These are phyloP conservation scores for Tachypleus tridentatus DNA, from an alignment of 1,140 invertebrate species.

Conservation along the genomic window DNA sequence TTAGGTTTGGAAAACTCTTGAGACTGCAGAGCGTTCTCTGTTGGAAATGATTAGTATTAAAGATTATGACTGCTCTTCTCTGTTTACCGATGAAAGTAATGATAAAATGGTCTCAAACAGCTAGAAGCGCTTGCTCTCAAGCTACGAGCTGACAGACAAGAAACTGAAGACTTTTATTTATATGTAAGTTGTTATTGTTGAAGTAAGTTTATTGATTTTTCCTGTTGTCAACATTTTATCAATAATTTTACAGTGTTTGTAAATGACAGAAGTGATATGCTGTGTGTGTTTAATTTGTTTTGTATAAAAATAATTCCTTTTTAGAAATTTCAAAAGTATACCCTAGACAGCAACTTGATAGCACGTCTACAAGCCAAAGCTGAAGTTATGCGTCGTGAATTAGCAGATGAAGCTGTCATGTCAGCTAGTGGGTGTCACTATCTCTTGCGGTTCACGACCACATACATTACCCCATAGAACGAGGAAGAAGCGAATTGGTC, in stretches of 20 bases:
- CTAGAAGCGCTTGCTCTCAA: conserved; percentile 50
- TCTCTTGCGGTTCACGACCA: conserved; percentile 9
- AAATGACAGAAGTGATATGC: too few relatives aligned
- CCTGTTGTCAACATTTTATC: too few relatives aligned
- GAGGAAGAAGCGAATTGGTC: conserved; percentile 56
- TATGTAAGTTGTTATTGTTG: conserved; percentile 40
- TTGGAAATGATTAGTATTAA: conserved; percentile 67
- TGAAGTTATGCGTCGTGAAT: conserved; percentile 59
- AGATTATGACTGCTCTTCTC: conserved; percentile 61
- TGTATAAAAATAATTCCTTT: conserved; percentile 15
- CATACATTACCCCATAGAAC: conserved; percentile 34
- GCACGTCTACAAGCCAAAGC: conserved; percentile 77
- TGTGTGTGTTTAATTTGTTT: too few relatives aligned
- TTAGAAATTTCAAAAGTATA: conserved; percentile 86
- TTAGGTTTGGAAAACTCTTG: conserved; percentile 75
- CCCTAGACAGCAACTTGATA: conserved; percentile 77
- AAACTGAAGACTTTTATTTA: conserved; percentile 80
- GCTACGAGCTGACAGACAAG: conserved; percentile 59
- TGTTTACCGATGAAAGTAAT: conserved; percentile 28
- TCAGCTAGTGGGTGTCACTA: not conserved
- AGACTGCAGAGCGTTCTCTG: conserved; percentile 79
- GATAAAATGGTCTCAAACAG: conserved; percentile 16
- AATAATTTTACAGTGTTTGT: too few relatives aligned
- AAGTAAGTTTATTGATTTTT: too few relatives aligned
- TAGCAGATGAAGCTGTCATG: conserved; percentile 35